These are phyloP conservation scores for Papilio polytes DNA, from an alignment of 1,140 invertebrate genomes.

Conservation along the genomic window DNA sequence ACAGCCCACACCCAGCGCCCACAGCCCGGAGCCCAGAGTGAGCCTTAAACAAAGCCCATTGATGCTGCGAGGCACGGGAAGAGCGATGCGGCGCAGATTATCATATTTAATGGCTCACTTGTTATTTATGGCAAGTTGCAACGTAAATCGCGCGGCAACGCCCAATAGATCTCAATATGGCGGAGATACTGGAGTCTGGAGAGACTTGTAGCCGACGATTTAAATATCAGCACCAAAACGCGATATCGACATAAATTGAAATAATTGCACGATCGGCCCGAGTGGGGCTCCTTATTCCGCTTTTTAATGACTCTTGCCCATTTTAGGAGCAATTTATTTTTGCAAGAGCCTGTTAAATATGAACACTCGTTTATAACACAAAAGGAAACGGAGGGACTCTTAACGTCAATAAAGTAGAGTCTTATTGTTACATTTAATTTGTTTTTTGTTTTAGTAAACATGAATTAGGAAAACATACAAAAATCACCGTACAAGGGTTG, in stretches of 20 bases:
- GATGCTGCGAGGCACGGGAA: slow-evolving; percentile 43
- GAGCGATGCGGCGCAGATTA: slow-evolving; percentile 50
- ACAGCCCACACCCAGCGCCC: neutral
- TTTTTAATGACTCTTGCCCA: slow-evolving; percentile 39
- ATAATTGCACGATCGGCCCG: slow-evolving; percentile 29
- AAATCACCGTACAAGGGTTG: neutral
- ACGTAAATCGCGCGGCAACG: slow-evolving; percentile 54
- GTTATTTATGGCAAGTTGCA: slow-evolving; percentile 54
- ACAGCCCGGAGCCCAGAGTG: neutral
- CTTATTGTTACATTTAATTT: neutral
- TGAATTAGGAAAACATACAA: neutral
- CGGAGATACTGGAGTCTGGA: slow-evolving; percentile 46
- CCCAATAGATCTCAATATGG: slow-evolving; percentile 60
- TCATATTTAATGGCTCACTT: slow-evolving; percentile 54
- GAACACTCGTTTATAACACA: slow-evolving; percentile 34
- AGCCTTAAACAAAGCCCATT: slow-evolving; percentile 53
- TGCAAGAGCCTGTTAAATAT: slow-evolving; percentile 30
- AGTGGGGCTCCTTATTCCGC: slow-evolving; percentile 18
- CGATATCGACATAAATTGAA: slow-evolving; percentile 36
- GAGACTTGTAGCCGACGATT: slow-evolving; percentile 40
- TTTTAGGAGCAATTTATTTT: slow-evolving; percentile 38
- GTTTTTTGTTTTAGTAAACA: neutral
- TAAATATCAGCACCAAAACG: slow-evolving; percentile 37
- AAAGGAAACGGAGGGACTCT: neutral
- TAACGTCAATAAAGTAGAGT: neutral